phyloP scores from a whole-genome alignment of 2,797 vertebrate species.

The Sebastes alutus region DNA sequence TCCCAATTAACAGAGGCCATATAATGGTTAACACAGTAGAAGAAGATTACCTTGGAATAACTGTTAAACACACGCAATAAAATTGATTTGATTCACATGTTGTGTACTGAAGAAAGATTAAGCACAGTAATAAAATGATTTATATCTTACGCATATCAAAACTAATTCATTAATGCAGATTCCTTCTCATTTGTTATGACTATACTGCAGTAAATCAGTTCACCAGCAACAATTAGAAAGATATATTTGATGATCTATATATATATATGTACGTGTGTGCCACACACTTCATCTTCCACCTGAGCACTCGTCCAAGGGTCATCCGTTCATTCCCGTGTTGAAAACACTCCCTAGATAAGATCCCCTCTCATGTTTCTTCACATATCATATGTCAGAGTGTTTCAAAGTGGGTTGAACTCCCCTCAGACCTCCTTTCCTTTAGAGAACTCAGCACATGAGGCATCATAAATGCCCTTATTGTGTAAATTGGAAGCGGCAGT shows the following conservation, averaged over 20 bases:
- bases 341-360: slow-evolving; percentile 54
- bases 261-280: no score
- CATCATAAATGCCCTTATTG: background rate
- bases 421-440: background rate
- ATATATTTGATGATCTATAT: no score
- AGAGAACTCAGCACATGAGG: background rate
- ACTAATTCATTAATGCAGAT: background rate
- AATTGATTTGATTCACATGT: background rate
- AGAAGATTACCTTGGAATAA: background rate
- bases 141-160: background rate
- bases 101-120: background rate
- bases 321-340: background rate
- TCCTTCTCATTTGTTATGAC: background rate
- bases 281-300: background rate
- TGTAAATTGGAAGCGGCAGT: background rate
- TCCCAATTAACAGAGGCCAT: background rate
- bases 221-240: background rate
- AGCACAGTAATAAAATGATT: background rate
- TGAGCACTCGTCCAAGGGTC: slow-evolving; percentile 62
- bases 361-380: background rate
- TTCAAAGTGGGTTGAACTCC: background rate
- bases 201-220: background rate
- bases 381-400: background rate
- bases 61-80: background rate
- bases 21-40: slow-evolving; percentile 9